Conservation (phyloP, 2,797 vertebrate species). For the Limosa lapponica region DNA sequence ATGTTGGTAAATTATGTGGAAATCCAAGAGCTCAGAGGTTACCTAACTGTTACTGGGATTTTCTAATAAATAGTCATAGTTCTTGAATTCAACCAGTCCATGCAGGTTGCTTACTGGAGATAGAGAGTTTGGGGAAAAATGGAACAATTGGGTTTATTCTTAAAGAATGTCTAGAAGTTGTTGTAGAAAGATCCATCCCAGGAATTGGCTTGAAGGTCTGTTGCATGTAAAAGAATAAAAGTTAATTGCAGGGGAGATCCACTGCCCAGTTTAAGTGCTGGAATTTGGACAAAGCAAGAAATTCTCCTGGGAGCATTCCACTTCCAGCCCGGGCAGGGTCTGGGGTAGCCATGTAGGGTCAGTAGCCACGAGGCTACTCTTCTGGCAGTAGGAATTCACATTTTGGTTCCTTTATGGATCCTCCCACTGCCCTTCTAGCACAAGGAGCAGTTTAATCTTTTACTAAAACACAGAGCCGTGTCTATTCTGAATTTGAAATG, state of each 20-base stretch:
- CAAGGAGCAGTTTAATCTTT: neutral
- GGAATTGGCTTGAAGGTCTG: neutral
- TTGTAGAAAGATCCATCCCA: neutral
- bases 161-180: neutral
- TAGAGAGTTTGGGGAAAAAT: neutral
- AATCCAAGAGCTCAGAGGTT: neutral
- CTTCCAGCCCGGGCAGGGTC: neutral
- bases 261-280: neutral
- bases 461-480: rapidly evolving
- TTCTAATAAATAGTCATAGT: neutral
- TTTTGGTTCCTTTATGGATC: no score
- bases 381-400: neutral
- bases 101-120: neutral
- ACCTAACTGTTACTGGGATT: neutral
- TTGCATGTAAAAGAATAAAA: neutral
- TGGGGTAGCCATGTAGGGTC: neutral
- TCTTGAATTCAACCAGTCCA: neutral
- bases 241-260: neutral
- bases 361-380: neutral
- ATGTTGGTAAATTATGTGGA: neutral
- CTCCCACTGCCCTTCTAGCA: neutral
- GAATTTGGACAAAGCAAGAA: neutral
- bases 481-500: neutral
- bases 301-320: neutral
- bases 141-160: neutral